Base-by-base conservation (phyloP, 92 coral and sea anemone genomes). In the Palythoa grandiflora region DNA sequence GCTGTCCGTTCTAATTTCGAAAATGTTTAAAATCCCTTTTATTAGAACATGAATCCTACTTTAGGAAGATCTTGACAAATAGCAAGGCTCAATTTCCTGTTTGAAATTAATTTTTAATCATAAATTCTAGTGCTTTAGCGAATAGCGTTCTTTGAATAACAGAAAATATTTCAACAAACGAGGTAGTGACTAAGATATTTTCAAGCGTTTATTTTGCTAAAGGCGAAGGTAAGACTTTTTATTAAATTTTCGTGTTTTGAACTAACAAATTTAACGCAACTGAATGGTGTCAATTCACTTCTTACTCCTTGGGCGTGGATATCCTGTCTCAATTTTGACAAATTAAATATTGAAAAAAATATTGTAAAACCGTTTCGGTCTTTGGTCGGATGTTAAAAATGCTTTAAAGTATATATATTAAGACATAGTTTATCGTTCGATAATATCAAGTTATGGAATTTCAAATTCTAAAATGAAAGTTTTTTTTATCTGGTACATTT, bases 71-170 rank as follows among this genome's bases (percentile, higher is more conserved):
- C 37, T 38, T 48, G 63, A 38, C 73, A 44, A 60, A 37, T 48
- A 79, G 19, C 57, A 79, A 38, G 20, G 28, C 14, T 21, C 44
- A n/a, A 54, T 81, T 61, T 79, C 57, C 47, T 47, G 86, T 68
- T 66, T 47, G 47, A 66, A 65, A 65, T 81, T 47, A 81, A 79
- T 44, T 81, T 68, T 81, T 81, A 81, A 65, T 81, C 71, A 68
- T 15, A 52, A 81, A 68, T 47, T 47, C 59, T 53, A 63, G 74
- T 61, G 15, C 73, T 39, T 16, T 15, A 44, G 61, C 36, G 54
- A 21, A 28, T 11, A 60, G 44, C 20, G 36, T 44, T 74, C 12
- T 7, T 63, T 65, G 47, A 15, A 21, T n/a, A 11, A 19, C 2
- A 35, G 37, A 17, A 47, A 9, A 81, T 66, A 66, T 52, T 28